These are phyloP conservation scores for Hirudinaria manillensis DNA, from an alignment of 2,888 invertebrate genomes.

Conservation along the genomic window DNA sequence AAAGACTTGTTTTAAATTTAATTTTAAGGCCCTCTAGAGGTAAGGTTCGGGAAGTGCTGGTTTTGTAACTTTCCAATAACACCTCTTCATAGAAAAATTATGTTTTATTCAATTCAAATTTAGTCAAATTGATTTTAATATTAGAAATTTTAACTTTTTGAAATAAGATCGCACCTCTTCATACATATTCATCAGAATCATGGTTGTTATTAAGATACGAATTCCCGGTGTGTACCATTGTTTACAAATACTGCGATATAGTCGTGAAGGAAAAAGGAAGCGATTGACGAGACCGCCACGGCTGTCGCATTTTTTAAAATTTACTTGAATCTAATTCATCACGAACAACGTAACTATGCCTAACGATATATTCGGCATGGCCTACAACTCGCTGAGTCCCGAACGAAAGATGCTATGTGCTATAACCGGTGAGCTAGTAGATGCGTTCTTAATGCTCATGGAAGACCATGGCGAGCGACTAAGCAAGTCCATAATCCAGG, in stretches of 20 bases:
- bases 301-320: neutral
- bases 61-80: too few relatives aligned
- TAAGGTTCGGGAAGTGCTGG: too few relatives aligned
- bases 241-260: too few relatives aligned
- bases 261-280: neutral
- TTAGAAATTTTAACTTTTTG: too few relatives aligned
- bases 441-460: slow-evolving; percentile 11
- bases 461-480: neutral
- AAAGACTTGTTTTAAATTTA: too few relatives aligned
- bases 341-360: neutral
- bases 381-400: neutral
- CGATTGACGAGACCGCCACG: neutral
- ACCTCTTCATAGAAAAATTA: too few relatives aligned
- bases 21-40: too few relatives aligned
- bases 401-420: slow-evolving; percentile 22
- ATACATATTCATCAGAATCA: neutral
- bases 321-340: too few relatives aligned
- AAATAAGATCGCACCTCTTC: neutral
- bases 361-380: slow-evolving; percentile 26
- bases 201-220: too few relatives aligned
- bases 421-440: neutral
- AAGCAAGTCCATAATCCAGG: neutral
- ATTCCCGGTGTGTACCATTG: too few relatives aligned
- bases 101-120: too few relatives aligned
- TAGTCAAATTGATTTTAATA: too few relatives aligned